phyloP scores from a whole-genome alignment of 92 coral and sea anemone genomes.

The Palythoa heliodiscus region DNA sequence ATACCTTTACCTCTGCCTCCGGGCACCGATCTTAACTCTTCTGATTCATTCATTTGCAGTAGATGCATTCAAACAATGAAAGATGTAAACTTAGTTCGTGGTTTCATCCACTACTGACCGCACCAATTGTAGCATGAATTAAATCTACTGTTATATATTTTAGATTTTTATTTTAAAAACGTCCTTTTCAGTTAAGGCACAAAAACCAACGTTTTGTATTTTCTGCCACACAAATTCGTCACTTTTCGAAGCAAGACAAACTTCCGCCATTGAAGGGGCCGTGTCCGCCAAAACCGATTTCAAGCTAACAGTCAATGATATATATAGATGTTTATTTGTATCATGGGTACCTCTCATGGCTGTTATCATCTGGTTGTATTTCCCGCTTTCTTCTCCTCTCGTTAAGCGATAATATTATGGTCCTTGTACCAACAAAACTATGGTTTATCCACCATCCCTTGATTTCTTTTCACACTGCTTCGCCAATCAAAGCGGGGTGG shows the following conservation, averaged over 20 bases:
- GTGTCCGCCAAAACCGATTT: neutral
- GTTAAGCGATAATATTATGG: constrained; percentile 79
- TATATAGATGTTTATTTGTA: neutral
- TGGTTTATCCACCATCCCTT: constrained; percentile 93
- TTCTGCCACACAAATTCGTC: neutral
- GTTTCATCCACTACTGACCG: too few species aligned
- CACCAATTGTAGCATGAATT: too few species aligned
- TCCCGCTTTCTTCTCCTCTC: constrained; percentile 76
- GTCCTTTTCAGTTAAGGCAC: neutral
- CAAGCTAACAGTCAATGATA: neutral
- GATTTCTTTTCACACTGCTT: constrained; percentile 49
- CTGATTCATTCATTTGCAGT: too few species aligned
- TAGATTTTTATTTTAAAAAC: too few species aligned
- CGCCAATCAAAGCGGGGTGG: constrained; percentile 21
- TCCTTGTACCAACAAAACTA: constrained; percentile 75
- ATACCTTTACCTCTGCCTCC: too few species aligned
- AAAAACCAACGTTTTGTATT: neutral
- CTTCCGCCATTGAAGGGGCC: constrained; percentile 16
- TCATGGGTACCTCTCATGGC: constrained; percentile 19
- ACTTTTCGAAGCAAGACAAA: neutral
- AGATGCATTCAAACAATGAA: too few species aligned
- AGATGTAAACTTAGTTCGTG: too few species aligned
- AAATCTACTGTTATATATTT: too few species aligned
- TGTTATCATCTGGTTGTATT: constrained; percentile 86
- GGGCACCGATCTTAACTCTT: too few species aligned